Evolutionary conservation across 2,888 invertebrate genomes (phyloP).

Genomic region (Leptothorax acervorum): DNA sequence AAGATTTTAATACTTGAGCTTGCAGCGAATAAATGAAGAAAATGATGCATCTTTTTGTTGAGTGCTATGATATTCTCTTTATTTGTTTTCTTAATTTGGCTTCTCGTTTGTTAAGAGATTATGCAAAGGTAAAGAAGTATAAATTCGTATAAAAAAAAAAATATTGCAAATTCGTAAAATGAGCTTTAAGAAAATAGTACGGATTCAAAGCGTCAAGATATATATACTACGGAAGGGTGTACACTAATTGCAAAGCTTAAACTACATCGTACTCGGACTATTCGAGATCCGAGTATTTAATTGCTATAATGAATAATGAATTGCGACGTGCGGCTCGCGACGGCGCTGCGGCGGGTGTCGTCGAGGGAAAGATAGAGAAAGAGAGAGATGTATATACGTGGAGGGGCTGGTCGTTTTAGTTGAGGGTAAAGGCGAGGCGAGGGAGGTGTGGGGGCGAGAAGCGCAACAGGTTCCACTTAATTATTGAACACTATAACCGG

Average conservation of each 20-base stretch:
- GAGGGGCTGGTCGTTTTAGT: constrained; percentile 71
- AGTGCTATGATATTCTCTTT: background rate
- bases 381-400: constrained; percentile 42
- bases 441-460: constrained; percentile 76
- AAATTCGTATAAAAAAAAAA: background rate
- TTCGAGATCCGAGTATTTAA: constrained; percentile 69
- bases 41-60: background rate
- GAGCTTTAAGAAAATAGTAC: background rate
- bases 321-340: constrained; percentile 57
- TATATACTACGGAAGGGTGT: background rate
- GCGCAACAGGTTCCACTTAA: constrained; percentile 85
- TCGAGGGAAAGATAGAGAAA: constrained; percentile 23
- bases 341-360: background rate
- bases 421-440: constrained; percentile 63
- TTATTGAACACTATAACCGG: constrained; percentile 83
- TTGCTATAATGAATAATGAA: constrained; percentile 83
- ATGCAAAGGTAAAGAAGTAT: background rate
- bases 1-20: background rate
- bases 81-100: background rate
- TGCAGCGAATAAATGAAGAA: background rate
- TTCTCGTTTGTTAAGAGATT: background rate
- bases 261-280: background rate
- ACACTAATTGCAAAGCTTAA: background rate
- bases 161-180: background rate
- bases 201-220: background rate